Conservation (phyloP, 2,888 invertebrate species). For the Hyles lineata region DNA sequence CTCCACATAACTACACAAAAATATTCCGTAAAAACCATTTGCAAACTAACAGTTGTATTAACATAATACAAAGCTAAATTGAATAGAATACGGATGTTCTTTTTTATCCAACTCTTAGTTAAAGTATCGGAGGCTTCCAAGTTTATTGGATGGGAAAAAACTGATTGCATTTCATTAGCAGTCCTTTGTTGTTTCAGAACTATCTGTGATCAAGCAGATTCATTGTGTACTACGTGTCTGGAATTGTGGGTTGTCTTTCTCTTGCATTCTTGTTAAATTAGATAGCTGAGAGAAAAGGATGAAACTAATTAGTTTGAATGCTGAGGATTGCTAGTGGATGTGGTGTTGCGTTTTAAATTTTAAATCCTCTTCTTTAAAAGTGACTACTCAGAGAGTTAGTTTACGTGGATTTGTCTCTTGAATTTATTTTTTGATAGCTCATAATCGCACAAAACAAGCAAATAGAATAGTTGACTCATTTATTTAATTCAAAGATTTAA, state of each 20-base stretch:
- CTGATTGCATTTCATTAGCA: conserved; percentile 21
- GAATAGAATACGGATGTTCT: conserved; percentile 15
- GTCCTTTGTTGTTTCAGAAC: conserved; percentile 9
- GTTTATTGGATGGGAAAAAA: neutral
- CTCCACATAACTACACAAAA: too few species aligned
- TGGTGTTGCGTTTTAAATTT: neutral
- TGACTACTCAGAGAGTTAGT: neutral
- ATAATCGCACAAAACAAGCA: too few species aligned
- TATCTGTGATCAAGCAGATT: conserved; percentile 14
- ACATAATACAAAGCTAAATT: neutral
- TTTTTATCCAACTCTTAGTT: neutral
- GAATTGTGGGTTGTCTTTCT: conserved; percentile 14
- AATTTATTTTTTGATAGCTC: too few species aligned
- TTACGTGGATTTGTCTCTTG: neutral
- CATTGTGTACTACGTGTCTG: conserved; percentile 6
- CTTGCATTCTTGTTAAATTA: conserved; percentile 7
- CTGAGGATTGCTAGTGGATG: neutral
- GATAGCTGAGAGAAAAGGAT: neutral
- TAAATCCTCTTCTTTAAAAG: neutral
- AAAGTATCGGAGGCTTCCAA: neutral
- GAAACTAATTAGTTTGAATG: neutral
- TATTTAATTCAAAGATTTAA: too few species aligned
- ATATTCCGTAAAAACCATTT: too few species aligned
- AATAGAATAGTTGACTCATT: too few species aligned
- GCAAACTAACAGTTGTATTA: neutral